Conservation (phyloP, 2,888 invertebrate species). For the Oxycera nigricornis region DNA sequence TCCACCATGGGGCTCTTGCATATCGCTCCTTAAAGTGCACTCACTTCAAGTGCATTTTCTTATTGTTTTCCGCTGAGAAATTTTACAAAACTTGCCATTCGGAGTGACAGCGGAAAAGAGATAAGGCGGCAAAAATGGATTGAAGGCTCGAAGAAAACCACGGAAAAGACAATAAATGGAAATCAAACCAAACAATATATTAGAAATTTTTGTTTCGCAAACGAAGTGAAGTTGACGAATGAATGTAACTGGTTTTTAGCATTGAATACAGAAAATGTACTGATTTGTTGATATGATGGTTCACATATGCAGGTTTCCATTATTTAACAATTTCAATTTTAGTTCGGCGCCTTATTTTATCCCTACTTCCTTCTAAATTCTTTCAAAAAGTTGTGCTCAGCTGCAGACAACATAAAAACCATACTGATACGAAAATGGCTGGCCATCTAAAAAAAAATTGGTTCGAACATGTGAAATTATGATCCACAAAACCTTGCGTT, state of each 20-base stretch:
- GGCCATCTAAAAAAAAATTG: no score
- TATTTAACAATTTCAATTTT: no score
- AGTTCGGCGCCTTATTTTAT: no score
- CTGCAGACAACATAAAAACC: no score
- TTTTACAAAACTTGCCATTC: neutral
- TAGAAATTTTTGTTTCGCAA: neutral
- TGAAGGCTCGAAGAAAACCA: neutral
- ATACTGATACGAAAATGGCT: no score
- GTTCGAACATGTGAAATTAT: no score
- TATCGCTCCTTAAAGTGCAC: neutral
- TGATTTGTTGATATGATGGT: no score
- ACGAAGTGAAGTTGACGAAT: neutral
- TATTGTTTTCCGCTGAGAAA: neutral
- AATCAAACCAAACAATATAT: neutral
- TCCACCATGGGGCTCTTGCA: neutral
- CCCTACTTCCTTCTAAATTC: no score
- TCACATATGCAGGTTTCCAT: no score
- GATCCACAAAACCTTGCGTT: no score
- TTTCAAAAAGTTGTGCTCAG: no score
- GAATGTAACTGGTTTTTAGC: neutral
- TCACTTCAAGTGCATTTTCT: constrained; percentile 16
- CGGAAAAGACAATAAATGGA: neutral
- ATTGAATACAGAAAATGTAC: neutral
- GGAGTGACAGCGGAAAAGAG: neutral
- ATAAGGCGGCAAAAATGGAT: constrained; percentile 12